These are phyloP conservation scores for Remorina albescens DNA, from an alignment of 2,797 vertebrate species.

Conservation along the genomic window DNA sequence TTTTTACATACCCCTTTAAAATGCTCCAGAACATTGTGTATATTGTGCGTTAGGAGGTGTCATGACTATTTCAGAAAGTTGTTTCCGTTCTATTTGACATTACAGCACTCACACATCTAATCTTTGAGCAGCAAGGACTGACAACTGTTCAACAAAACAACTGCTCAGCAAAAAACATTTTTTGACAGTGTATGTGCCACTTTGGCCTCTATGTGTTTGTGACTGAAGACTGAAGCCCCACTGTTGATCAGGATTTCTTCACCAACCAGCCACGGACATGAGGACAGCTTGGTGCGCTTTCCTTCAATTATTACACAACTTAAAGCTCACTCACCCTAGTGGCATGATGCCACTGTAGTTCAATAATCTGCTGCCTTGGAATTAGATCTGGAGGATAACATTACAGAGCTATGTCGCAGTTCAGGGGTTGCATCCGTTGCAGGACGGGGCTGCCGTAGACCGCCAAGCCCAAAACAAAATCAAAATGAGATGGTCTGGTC, in stretches of 20 bases:
- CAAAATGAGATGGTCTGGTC: too few species aligned
- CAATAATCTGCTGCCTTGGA: slow-evolving; percentile 42
- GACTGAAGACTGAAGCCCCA: slow-evolving; percentile 41
- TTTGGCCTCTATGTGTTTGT: not conserved
- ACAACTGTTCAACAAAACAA: not conserved
- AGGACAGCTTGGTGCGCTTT: slow-evolving; percentile 5
- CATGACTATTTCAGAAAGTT: slow-evolving; percentile 30
- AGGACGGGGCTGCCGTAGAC: too few species aligned
- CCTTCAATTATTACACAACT: slow-evolving; percentile 51
- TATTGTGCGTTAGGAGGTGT: slow-evolving; percentile 52
- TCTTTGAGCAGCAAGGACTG: slow-evolving; percentile 36
- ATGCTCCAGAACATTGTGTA: slow-evolving; percentile 61
- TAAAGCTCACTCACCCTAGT: slow-evolving; percentile 45
- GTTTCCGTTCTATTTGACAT: slow-evolving; percentile 29
- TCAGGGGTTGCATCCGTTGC: too few species aligned
- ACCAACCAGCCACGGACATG: not conserved
- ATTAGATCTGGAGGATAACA: slow-evolving; percentile 23
- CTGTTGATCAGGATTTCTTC: slow-evolving; percentile 36
- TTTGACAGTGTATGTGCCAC: not conserved
- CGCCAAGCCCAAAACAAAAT: too few species aligned
- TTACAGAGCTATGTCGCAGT: not conserved
- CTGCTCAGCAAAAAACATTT: slow-evolving; percentile 14
- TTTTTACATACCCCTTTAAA: not conserved
- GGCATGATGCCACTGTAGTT: slow-evolving; percentile 59
- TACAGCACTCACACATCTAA: slow-evolving; percentile 21